Conservation (phyloP, 2,888 invertebrate genomes). For the Lumbricus terrestris region DNA sequence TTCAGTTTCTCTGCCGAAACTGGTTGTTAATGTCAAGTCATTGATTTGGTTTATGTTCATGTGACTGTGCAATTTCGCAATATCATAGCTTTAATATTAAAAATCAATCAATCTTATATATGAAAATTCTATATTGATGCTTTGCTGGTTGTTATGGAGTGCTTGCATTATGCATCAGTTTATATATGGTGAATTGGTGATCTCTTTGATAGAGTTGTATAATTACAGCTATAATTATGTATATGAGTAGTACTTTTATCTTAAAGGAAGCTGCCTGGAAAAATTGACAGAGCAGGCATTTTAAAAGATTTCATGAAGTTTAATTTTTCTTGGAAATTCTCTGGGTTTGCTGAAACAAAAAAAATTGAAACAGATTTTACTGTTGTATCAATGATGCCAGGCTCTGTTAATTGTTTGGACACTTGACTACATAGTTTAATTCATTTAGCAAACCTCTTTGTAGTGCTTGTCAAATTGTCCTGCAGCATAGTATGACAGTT, state of each 20-base stretch:
- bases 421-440: too few species aligned
- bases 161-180: background rate
- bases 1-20: too few species aligned
- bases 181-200: too few species aligned
- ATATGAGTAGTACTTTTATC: background rate
- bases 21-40: background rate
- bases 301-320: too few species aligned
- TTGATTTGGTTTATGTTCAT: background rate
- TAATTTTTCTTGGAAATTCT: too few species aligned
- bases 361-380: too few species aligned
- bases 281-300: too few species aligned
- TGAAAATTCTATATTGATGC: background rate
- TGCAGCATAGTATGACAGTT: background rate
- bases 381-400: too few species aligned
- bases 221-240: background rate
- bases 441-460: too few species aligned
- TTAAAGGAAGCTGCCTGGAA: background rate
- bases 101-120: background rate
- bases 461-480: background rate
- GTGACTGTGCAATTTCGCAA: background rate
- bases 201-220: too few species aligned
- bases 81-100: background rate
- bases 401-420: too few species aligned
- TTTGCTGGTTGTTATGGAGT: background rate
- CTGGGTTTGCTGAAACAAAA: too few species aligned